phyloP scores from a whole-genome alignment of 1,140 invertebrate species.

The Trichonephila inaurata region DNA sequence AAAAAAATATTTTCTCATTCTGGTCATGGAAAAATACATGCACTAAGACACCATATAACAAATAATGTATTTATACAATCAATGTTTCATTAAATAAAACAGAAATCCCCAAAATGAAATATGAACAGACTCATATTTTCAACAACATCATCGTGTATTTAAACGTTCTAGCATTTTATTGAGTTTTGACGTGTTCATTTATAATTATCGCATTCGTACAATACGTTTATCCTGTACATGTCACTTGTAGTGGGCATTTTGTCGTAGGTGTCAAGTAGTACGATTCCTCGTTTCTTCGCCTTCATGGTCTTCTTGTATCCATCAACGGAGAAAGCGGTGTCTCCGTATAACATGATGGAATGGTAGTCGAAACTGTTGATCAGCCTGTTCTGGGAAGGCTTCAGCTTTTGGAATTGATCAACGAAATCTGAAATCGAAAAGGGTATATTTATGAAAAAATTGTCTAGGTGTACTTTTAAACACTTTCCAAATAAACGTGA shows the following conservation, averaged over 20 bases:
- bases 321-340: conserved; percentile 61
- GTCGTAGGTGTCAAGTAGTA: conserved; percentile 1
- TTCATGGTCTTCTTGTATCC: conserved; percentile 49
- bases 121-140: too few species aligned
- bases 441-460: background rate
- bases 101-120: too few species aligned
- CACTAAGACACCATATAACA: too few species aligned
- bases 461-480: too few species aligned
- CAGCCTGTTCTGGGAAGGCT: conserved; percentile 22
- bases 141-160: too few species aligned
- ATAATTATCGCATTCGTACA: conserved; percentile 48
- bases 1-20: too few species aligned
- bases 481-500: too few species aligned
- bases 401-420: conserved; percentile 47
- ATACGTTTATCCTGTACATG: conserved; percentile 51
- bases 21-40: too few species aligned
- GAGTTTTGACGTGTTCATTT: background rate
- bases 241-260: conserved; percentile 50
- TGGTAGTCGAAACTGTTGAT: conserved; percentile 56
- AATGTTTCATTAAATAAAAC: too few species aligned
- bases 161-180: too few species aligned
- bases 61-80: too few species aligned
- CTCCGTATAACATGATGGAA: conserved; percentile 73
- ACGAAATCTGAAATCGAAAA: background rate
- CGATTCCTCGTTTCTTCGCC: conserved; percentile 48